A percentile compares a stretch with the other conserved stretches of the same genome.
These are phyloP conservation scores for Penaeus indicus DNA, from an alignment of 1,140 invertebrate genomes.

Conservation along the genomic window DNA sequence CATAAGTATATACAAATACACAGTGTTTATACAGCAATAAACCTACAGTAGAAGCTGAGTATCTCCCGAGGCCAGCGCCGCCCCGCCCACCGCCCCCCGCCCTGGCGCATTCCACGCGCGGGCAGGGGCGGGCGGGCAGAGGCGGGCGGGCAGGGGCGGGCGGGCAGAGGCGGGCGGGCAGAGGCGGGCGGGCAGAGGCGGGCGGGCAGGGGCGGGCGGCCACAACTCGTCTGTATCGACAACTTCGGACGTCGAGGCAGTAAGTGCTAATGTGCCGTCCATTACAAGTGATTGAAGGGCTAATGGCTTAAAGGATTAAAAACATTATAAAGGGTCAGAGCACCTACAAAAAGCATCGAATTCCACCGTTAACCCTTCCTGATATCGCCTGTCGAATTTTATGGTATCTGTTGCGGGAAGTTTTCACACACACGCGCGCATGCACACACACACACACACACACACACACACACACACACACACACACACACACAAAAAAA, in stretches of 20 bases:
- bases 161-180: too few species aligned
- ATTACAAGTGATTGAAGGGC: slow-evolving; percentile 63
- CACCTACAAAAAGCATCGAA: slow-evolving; percentile 61
- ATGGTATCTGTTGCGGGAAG: not conserved
- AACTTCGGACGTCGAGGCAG: slow-evolving; percentile 46
- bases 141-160: too few species aligned
- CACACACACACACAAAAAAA: too few species aligned
- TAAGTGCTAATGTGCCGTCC: slow-evolving; percentile 62
- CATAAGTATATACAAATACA: not conserved
- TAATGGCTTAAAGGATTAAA: slow-evolving; percentile 61
- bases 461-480: not conserved
- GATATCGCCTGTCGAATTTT: not conserved
- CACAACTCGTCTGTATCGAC: not conserved
- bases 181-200: too few species aligned
- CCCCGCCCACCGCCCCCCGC: too few species aligned
- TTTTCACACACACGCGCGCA: not conserved
- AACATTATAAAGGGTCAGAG: slow-evolving; percentile 59
- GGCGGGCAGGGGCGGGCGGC: too few species aligned
- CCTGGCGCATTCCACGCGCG: too few species aligned
- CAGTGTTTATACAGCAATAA: not conserved
- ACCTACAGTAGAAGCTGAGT: not conserved
- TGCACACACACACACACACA: not conserved
- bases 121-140: too few species aligned
- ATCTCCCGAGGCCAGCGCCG: too few species aligned
- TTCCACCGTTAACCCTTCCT: slow-evolving; percentile 43